A percentile compares a stretch with the other conserved stretches of the same genome.
phyloP scores from a whole-genome alignment of 2,113 vertebrate genomes.

The Porphyrio hochstetteri region DNA sequence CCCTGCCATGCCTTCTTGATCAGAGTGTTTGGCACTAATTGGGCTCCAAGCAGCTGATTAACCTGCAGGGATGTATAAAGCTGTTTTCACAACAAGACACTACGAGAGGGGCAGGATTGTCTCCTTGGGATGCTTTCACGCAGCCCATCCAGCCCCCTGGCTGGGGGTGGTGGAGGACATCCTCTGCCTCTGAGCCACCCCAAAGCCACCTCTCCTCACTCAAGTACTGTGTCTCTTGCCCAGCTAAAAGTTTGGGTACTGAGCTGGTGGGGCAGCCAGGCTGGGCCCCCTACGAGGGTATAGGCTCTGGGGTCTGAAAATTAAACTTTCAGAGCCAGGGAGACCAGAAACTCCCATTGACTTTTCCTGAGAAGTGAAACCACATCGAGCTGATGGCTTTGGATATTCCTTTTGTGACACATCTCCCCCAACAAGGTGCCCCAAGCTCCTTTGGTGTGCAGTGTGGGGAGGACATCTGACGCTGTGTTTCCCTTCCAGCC shows the following conservation, averaged over 20 bases:
- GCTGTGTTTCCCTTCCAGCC: not conserved
- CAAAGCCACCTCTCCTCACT: not conserved
- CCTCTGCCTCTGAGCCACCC: not conserved
- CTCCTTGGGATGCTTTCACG: not conserved
- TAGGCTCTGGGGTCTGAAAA: not conserved
- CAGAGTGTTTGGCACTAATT: not conserved
- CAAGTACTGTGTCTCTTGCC: not conserved
- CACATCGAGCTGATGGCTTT: accelerated
- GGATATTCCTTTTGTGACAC: not conserved
- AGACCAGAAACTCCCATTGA: not conserved
- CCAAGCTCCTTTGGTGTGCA: not conserved
- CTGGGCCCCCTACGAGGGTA: not conserved
- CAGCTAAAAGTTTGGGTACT: not conserved
- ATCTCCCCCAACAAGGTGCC: not conserved
- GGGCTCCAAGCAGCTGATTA: not conserved
- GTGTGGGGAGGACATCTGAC: not conserved
- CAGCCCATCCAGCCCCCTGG: not conserved
- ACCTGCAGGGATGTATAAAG: not conserved
- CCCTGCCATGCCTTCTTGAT: not conserved
- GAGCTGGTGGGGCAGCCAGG: not conserved
- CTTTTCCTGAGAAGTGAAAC: not conserved
- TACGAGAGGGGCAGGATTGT: not conserved
- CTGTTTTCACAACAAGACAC: not conserved
- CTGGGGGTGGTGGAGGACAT: not conserved
- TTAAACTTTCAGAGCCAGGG: not conserved